Base-by-base conservation (phyloP, 2,113 vertebrate species). In the Leptodactylus fuscus region DNA sequence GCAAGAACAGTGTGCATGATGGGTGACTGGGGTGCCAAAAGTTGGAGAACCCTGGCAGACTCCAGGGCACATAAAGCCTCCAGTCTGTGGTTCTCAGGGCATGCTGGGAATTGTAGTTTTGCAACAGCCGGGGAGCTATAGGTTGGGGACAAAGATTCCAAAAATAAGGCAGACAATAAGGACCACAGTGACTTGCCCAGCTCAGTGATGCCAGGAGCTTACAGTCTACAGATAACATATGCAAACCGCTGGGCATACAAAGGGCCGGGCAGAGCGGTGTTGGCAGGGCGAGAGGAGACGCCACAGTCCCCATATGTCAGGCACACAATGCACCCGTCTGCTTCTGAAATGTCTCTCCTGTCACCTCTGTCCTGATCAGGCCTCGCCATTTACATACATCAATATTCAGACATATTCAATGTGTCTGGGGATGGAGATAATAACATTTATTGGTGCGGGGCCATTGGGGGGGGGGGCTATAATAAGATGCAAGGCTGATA, bases 291-390 rank as follows among this genome's bases (percentile, higher is more conserved):
- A 34, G 62, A 67, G 82, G 53, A 48, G 51, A 18, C 10, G 15
- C 48, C 24, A 24, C 55, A 53, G 48, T 32, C 76, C 29, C 83
- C 83, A 85, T 80, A 85, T 85, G 83, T 80, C 60, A 71, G 18
- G 15, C 58, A 29, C 44, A 58, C 82, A 76, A 29, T 36, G 70
- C 38, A 1, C 73, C n/a, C 58, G 36, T 8, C 32, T 46, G 58
- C n/a, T 55, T 27, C 16, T 58, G 22, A 69, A 77, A 69, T 49
- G 74, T 38, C 44, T 53, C 55, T n/a, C n/a, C 2, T 67, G 71
- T 62, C 71, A 77, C 83, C 75, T 78, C 74, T n/a, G 27, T 44
- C 46, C 44, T 38, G 24, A 79, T 67, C 58, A 27, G 36, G 6
- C 38, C 4, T 7, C 0, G 8, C 15, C 1, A 85, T 85, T 85